These are phyloP conservation scores for Drosophila kanapiae DNA, from an alignment of 1,140 invertebrate genomes.

Conservation along the genomic window DNA sequence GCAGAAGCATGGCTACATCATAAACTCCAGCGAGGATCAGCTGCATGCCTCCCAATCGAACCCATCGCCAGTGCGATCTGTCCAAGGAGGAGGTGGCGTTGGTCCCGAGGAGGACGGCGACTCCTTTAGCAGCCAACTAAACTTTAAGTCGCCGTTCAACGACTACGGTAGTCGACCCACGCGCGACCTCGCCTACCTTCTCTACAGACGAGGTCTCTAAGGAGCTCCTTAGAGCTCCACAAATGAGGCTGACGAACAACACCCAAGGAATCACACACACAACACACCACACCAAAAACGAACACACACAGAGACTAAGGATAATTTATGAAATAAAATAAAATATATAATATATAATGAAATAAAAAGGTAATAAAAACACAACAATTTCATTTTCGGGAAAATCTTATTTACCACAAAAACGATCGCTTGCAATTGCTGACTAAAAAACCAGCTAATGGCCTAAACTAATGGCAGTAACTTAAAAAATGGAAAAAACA, in stretches of 20 bases:
- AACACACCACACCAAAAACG: conserved; percentile 2
- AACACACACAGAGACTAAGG: background rate
- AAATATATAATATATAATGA: too few species aligned
- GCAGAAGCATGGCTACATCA: conserved; percentile 29
- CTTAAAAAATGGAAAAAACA: too few species aligned
- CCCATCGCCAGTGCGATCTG: conserved; percentile 20
- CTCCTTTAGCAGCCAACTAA: conserved; percentile 50
- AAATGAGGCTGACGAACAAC: conserved; percentile 21
- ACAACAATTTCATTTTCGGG: background rate
- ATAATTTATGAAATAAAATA: conserved; percentile 2
- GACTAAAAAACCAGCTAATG: too few species aligned
- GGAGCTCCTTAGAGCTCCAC: conserved; percentile 10
- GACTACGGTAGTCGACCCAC: conserved; percentile 72
- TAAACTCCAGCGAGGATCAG: conserved; percentile 71
- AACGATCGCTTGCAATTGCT: too few species aligned
- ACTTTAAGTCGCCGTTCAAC: conserved; percentile 70
- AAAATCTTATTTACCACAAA: background rate
- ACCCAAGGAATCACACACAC: background rate
- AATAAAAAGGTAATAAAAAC: conserved; percentile 1
- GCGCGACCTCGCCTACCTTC: conserved; percentile 63
- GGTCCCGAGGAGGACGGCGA: conserved; percentile 35
- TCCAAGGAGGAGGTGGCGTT: background rate
- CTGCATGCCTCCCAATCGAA: conserved; percentile 51
- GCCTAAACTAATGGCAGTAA: too few species aligned
- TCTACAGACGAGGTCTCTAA: conserved; percentile 65